Conservation (phyloP, 1,140 invertebrate genomes). For the Bemisia tabaci region DNA sequence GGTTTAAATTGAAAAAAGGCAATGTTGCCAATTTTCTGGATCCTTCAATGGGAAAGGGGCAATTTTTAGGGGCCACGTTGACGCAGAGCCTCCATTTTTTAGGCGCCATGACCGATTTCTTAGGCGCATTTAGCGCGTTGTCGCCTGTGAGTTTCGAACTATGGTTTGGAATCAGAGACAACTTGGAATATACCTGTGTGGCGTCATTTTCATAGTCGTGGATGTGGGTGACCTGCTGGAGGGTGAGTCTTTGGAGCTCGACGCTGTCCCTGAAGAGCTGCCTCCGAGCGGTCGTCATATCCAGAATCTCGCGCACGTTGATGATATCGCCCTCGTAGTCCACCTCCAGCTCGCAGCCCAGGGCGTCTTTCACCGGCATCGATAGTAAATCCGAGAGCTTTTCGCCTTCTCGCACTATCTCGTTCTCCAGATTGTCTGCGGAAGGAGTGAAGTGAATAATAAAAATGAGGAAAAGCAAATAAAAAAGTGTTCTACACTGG, state of each 20-base stretch:
- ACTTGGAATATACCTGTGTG: slow-evolving; percentile 36
- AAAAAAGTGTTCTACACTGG: neutral
- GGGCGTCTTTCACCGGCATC: slow-evolving; percentile 63
- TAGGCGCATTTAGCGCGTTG: no score
- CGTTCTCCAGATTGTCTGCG: slow-evolving; percentile 45
- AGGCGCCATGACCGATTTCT: no score
- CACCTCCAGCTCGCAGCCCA: slow-evolving; percentile 53
- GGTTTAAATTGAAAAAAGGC: no score
- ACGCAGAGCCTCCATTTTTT: no score
- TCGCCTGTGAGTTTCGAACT: no score
- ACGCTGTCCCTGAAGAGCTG: slow-evolving; percentile 52
- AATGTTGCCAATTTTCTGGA: no score
- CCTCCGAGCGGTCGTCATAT: slow-evolving; percentile 40
- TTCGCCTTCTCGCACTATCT: slow-evolving; percentile 60
- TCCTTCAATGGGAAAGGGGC: no score
- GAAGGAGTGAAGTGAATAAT: no score
- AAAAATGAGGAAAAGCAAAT: neutral
- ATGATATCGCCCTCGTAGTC: slow-evolving; percentile 57
- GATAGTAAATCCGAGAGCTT: slow-evolving; percentile 63
- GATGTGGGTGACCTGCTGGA: slow-evolving; percentile 61
- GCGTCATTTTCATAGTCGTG: slow-evolving; percentile 60
- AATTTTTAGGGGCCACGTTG: no score
- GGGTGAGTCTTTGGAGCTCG: slow-evolving; percentile 53
- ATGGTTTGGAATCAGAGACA: no score
- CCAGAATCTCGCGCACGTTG: slow-evolving; percentile 50